Conservation (phyloP, 2,797 vertebrate genomes). For the Hybognathus amarus region DNA sequence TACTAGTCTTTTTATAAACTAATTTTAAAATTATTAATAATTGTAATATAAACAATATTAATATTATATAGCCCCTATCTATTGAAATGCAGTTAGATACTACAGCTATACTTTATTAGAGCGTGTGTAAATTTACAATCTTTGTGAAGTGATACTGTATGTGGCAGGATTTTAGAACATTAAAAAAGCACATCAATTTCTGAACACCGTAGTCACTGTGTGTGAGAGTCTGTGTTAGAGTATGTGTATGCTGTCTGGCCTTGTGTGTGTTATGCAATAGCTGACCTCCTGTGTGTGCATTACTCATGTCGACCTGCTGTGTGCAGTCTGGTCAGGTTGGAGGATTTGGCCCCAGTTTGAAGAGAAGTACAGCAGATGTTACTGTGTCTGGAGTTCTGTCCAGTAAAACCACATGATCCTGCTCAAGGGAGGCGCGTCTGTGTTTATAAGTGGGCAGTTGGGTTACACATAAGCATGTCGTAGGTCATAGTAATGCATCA, state of each 20-base stretch:
- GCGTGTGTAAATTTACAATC: background rate
- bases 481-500: background rate
- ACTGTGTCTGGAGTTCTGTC: constrained; percentile 67
- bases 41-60: background rate
- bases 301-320: constrained; percentile 67
- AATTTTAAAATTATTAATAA: background rate
- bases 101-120: background rate
- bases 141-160: background rate
- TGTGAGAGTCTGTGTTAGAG: constrained; percentile 12
- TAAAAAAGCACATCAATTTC: background rate
- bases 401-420: constrained; percentile 45
- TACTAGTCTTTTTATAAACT: background rate
- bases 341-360: constrained; percentile 61
- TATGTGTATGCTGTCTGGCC: constrained; percentile 19
- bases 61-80: background rate
- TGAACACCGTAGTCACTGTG: constrained; percentile 17
- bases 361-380: constrained; percentile 76
- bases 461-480: constrained; percentile 68
- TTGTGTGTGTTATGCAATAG: constrained; percentile 31
- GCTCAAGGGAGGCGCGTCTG: constrained; percentile 61
- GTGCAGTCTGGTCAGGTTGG: constrained; percentile 67
- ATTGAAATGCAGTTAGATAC: background rate
- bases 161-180: background rate
- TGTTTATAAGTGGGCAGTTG: constrained; percentile 69
- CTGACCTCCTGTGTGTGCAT: constrained; percentile 59